A percentile compares a stretch with the other conserved stretches of the same genome.
phyloP scores from a whole-genome alignment of 2,888 invertebrate genomes.

The Beris morrisii region DNA sequence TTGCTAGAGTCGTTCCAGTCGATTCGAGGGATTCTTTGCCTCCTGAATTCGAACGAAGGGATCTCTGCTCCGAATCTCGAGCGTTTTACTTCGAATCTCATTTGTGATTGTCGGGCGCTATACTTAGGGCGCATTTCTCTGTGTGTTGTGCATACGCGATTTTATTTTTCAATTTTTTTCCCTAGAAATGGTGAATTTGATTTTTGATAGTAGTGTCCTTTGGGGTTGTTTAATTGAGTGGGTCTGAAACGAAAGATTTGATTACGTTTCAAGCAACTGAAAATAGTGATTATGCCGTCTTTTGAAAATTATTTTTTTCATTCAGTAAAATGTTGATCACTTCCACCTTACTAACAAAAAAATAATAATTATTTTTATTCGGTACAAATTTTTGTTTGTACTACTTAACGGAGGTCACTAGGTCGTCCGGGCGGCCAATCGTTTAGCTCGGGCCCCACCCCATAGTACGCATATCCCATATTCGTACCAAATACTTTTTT shows the following conservation, averaged over 20 bases:
- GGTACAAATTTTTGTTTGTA: neutral
- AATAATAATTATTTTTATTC: too few species aligned
- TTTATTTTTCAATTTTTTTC: constrained; percentile 17
- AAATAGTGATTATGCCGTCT: too few species aligned
- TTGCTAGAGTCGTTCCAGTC: constrained; percentile 10
- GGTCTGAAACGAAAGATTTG: too few species aligned
- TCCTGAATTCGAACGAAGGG: constrained; percentile 26
- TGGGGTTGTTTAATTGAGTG: too few species aligned
- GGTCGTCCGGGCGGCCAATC: constrained; percentile 52
- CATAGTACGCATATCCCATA: constrained; percentile 31
- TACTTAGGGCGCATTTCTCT: constrained; percentile 29
- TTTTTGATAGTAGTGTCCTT: too few species aligned
- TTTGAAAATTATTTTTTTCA: too few species aligned
- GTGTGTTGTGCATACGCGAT: constrained; percentile 14
- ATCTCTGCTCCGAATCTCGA: constrained; percentile 18
- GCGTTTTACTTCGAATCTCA: constrained; percentile 24
- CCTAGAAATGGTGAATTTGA: constrained; percentile 15
- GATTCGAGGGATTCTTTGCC: constrained; percentile 12
- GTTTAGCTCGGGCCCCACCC: constrained; percentile 39
- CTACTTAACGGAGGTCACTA: constrained; percentile 52
- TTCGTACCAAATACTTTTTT: constrained; percentile 30
- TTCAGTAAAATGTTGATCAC: too few species aligned
- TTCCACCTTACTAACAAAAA: too few species aligned
- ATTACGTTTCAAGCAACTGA: too few species aligned
- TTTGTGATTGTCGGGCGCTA: constrained; percentile 37